These are phyloP conservation scores for Ictidomys tridecemlineatus DNA, from an alignment of 2,113 vertebrate species.

Conservation along the genomic window DNA sequence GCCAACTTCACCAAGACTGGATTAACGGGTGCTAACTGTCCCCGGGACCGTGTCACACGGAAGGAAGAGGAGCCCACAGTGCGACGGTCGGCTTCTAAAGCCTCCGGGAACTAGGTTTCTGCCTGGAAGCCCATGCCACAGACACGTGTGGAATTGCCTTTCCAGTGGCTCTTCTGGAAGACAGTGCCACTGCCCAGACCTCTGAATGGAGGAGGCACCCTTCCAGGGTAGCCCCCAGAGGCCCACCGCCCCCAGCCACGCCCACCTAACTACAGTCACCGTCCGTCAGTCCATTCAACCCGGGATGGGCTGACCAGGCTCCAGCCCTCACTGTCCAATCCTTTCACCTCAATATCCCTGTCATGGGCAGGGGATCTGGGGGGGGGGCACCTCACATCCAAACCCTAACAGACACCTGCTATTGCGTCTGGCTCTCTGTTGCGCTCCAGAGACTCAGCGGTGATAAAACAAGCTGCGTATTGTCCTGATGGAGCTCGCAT, in stretches of 20 bases:
- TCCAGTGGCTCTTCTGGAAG: not conserved
- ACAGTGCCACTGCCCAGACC: not conserved
- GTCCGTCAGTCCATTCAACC: no score
- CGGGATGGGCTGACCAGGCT: no score
- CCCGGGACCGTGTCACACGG: not conserved
- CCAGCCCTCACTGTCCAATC: no score
- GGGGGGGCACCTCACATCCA: no score
- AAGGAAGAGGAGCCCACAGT: not conserved
- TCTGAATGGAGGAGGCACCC: not conserved
- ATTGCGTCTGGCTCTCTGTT: not conserved
- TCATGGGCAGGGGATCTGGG: no score
- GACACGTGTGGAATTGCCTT: no score
- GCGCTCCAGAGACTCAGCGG: not conserved
- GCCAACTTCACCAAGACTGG: conserved; percentile 58
- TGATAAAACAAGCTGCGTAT: not conserved
- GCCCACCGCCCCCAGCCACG: no score
- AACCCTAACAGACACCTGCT: not conserved
- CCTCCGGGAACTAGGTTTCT: not conserved
- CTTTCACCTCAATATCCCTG: no score
- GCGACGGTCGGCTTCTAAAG: not conserved
- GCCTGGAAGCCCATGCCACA: not conserved
- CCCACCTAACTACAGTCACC: no score
- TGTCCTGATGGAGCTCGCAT: not conserved
- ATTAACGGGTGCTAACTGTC: conserved; percentile 72
- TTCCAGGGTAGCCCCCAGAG: no score